Evolutionary conservation across 2,888 invertebrate species (phyloP).

Genomic region (Aphodius sticticus): DNA sequence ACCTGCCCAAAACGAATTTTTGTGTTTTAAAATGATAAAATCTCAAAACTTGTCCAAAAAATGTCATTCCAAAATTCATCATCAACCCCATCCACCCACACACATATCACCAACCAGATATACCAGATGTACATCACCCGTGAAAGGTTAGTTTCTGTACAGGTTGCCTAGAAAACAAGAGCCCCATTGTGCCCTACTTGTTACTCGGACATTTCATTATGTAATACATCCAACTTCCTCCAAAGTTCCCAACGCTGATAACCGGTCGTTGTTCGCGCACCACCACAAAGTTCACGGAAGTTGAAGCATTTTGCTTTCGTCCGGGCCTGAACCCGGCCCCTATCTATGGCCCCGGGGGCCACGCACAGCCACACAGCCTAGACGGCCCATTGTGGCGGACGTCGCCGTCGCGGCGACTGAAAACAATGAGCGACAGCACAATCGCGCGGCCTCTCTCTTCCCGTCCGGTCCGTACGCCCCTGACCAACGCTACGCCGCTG

Average conservation of each 20-base stretch:
- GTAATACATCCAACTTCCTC: not conserved
- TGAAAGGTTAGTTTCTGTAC: not conserved
- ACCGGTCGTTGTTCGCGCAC: not conserved
- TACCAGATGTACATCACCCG: not conserved
- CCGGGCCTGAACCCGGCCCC: not conserved
- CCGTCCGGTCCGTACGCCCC: not conserved
- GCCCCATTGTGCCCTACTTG: conserved; percentile 4
- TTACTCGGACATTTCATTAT: conserved; percentile 4
- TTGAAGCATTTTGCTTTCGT: not conserved
- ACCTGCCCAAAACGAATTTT: no score
- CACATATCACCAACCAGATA: no score
- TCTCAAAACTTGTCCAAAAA: no score
- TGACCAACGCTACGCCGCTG: not conserved
- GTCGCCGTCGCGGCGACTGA: not conserved
- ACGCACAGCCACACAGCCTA: not conserved
- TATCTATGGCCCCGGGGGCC: not conserved
- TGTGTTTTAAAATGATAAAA: no score
- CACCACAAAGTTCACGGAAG: not conserved
- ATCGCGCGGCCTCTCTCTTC: not conserved
- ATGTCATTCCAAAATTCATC: no score
- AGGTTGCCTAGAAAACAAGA: not conserved
- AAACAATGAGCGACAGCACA: not conserved
- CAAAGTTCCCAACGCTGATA: conserved; percentile 4
- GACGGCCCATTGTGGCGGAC: not conserved
- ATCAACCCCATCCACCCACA: no score